Conservation (phyloP, 2,797 vertebrate genomes). For the Sebastes hubbsi region DNA sequence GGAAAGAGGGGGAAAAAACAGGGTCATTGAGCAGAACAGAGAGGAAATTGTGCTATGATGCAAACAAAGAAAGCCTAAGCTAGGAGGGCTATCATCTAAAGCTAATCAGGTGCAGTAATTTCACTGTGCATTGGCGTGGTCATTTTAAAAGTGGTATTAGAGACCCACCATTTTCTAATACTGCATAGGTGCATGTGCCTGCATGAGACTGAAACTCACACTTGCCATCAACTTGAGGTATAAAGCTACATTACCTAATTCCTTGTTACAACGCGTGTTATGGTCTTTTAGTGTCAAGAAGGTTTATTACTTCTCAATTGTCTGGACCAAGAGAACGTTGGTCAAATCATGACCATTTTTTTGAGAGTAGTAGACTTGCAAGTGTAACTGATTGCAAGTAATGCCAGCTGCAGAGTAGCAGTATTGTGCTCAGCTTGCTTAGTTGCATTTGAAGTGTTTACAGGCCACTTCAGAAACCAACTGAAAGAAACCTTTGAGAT, state of each 20-base stretch:
- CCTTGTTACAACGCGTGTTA: not conserved
- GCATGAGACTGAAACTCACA: not conserved
- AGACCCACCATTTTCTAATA: not conserved
- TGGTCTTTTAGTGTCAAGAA: slow-evolving; percentile 25
- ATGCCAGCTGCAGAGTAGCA: slow-evolving; percentile 15
- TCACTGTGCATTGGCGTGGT: not conserved
- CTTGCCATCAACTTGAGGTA: not conserved
- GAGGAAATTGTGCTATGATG: slow-evolving; percentile 60
- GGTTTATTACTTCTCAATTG: slow-evolving; percentile 42
- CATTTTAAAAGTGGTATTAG: slow-evolving; percentile 23
- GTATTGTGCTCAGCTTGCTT: slow-evolving; percentile 15
- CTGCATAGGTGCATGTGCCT: not conserved
- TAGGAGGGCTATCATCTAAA: slow-evolving; percentile 39
- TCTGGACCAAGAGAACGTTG: slow-evolving; percentile 21
- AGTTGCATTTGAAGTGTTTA: slow-evolving; percentile 22
- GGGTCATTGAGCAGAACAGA: slow-evolving; percentile 63
- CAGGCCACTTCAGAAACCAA: slow-evolving; percentile 6
- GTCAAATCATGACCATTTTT: slow-evolving; percentile 44
- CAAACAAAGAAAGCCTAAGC: slow-evolving; percentile 49
- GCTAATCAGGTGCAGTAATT: slow-evolving; percentile 50
- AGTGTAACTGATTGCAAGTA: slow-evolving; percentile 57
- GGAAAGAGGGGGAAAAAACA: slow-evolving; percentile 39
- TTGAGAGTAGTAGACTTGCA: slow-evolving; percentile 26
- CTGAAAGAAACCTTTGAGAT: not conserved
- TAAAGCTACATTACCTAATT: not conserved